A percentile compares a stretch with the other conserved stretches of the same genome.
These are phyloP conservation scores for Gymnoscelis rufifasciata DNA, from an alignment of 2,888 invertebrate species.

Conservation along the genomic window DNA sequence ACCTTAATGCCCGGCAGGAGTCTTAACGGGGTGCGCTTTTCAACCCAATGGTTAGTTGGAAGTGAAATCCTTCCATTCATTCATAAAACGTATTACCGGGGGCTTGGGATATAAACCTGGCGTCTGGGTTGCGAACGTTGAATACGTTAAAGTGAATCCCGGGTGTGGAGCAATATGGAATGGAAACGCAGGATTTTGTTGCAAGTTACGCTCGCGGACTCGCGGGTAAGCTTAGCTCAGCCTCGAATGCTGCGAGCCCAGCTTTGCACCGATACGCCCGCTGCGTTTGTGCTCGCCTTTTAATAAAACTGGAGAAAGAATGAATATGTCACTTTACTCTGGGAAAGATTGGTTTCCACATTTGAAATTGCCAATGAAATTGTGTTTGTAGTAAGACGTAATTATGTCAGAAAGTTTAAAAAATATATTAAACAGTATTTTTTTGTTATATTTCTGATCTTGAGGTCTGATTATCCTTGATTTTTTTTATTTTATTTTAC, in stretches of 20 bases:
- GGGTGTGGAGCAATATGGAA: slow-evolving; percentile 55
- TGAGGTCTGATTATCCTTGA: no score
- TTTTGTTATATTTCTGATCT: no score
- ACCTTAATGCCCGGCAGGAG: slow-evolving; percentile 17
- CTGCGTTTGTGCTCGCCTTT: slow-evolving; percentile 52
- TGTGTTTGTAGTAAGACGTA: slow-evolving; percentile 6
- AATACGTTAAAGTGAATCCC: slow-evolving; percentile 59
- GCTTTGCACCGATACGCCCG: slow-evolving; percentile 49
- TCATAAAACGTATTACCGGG: slow-evolving; percentile 70
- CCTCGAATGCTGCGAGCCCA: slow-evolving; percentile 38
- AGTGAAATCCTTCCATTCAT: slow-evolving; percentile 69
- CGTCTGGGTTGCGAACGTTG: slow-evolving; percentile 51
- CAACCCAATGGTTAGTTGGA: slow-evolving; percentile 61
- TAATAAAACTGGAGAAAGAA: slow-evolving; percentile 50
- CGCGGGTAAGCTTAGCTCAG: slow-evolving; percentile 51
- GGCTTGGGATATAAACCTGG: slow-evolving; percentile 46
- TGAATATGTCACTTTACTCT: slow-evolving; percentile 40
- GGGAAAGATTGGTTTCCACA: slow-evolving; percentile 22
- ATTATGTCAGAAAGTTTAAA: slow-evolving; percentile 2
- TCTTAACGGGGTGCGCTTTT: slow-evolving; percentile 45
- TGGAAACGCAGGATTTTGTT: slow-evolving; percentile 63
- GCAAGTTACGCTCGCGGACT: slow-evolving; percentile 56
- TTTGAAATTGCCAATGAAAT: slow-evolving; percentile 15
- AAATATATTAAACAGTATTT: no score
- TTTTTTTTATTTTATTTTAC: slow-evolving; percentile 15